Base-by-base conservation (phyloP, 2,113 vertebrate genomes). In the Brachionichthys hirsutus region DNA sequence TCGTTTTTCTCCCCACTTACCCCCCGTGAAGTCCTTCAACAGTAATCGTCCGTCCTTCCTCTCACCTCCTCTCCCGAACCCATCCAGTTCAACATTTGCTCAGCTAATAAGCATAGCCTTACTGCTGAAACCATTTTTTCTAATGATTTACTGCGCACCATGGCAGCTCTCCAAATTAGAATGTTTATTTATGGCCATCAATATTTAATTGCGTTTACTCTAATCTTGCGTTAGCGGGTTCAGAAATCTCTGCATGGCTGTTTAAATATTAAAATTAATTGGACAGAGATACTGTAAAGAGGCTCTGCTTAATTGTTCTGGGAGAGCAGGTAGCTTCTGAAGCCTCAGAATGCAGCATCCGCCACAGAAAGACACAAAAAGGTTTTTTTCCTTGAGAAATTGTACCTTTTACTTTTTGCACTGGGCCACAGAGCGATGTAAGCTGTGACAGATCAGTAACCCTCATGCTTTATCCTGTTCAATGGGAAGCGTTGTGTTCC, bases 241-340 rank as follows among this genome's bases (percentile, higher is more conserved):
- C 83, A 88, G 78, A 84, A 90, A 82, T 88, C 88, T 83, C 86
- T 56, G 77, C 72, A 67, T 82, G 83, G 83, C 86, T 89, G 78
- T 89, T 91, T 88, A 91, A 91, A 90, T 91, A 91, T 90, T 90
- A 88, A 91, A 90, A 90, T 90, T 83, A 89, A 91, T 91, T 87
- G 86, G 79, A 81, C 59, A 36, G 73, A 87, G 85, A 89, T 89
- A 89, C 87, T 80, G 84, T 87, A 90, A 90, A 89, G 85, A 88
- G 75, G 83, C 79, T 78, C 66, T 79, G 51, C 72, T 82, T 87
- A 84, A 89, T 88, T 88, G 86, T 80, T 85, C 66, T 79, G 85
- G 74, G 85, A 82, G 80, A 84, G 79, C 80, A 84, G 84, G 80
- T 85, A 83, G 73, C 62, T 65, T 65, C 69, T 54, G 34, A 55